phyloP scores from a whole-genome alignment of 1,140 invertebrate species.

The Panagrolaimus sp. region DNA sequence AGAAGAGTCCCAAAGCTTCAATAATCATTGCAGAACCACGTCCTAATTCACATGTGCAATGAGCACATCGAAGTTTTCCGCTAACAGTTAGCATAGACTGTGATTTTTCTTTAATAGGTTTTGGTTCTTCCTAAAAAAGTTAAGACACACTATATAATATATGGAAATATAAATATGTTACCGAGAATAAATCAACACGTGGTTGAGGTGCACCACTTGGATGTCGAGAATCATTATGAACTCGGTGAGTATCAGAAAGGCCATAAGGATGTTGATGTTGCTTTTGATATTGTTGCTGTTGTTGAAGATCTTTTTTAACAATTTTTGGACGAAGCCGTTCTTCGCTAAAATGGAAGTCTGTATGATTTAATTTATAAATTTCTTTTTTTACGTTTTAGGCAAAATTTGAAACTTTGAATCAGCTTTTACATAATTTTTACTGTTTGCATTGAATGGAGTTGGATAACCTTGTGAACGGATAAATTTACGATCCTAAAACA shows the following conservation, averaged over 20 bases:
- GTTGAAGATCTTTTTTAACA: neutral
- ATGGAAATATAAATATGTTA: neutral
- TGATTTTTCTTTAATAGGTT: neutral
- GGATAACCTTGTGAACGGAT: conserved; percentile 10
- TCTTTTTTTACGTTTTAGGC: neutral
- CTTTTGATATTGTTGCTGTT: neutral
- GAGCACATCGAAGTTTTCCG: conserved; percentile 86
- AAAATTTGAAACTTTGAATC: conserved; percentile 1
- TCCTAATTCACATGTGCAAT: conserved; percentile 82
- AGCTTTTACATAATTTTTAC: conserved; percentile 4
- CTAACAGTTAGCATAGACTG: conserved; percentile 66
- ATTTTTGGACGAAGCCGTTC: neutral
- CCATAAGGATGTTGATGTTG: neutral
- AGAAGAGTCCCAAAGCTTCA: conserved; percentile 83
- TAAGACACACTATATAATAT: no score
- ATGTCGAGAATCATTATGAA: conserved; percentile 3
- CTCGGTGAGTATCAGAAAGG: neutral
- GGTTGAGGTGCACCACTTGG: conserved; percentile 8
- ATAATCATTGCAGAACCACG: conserved; percentile 95
- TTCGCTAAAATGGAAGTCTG: neutral
- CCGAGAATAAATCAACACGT: neutral
- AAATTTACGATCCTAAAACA: neutral
- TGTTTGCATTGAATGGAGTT: neutral
- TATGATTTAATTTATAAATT: neutral
- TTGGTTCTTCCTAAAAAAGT: neutral